phyloP scores from a whole-genome alignment of 2,888 invertebrate species.

The Boloria euphrosyne region DNA sequence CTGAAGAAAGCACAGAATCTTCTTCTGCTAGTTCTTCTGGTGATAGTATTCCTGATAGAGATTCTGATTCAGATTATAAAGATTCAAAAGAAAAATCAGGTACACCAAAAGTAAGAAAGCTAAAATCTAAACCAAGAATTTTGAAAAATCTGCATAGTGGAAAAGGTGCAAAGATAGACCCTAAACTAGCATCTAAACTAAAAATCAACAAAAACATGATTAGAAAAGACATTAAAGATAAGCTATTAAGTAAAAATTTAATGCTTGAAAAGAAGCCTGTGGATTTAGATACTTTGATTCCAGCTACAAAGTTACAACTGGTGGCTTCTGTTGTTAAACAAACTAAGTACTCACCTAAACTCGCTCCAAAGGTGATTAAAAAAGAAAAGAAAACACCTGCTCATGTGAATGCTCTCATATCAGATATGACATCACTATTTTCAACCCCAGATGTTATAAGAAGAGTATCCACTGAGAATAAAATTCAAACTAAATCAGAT shows the following conservation, averaged over 20 bases:
- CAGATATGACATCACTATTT: conserved; percentile 87
- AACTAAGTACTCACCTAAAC: conserved; percentile 73
- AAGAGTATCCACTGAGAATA: conserved; percentile 82
- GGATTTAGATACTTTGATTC: conserved; percentile 44
- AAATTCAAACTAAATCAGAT: conserved; percentile 72
- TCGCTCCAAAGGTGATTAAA: conserved; percentile 60
- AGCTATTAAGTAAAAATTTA: conserved; percentile 58
- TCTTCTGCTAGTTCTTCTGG: conserved; percentile 75
- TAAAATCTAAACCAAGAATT: conserved; percentile 69
- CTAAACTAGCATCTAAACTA: conserved; percentile 60
- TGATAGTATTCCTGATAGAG: conserved; percentile 83
- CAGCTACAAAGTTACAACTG: conserved; percentile 49
- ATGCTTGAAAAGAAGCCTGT: conserved; percentile 53
- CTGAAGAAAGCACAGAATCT: conserved; percentile 78
- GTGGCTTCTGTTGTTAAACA: conserved; percentile 49
- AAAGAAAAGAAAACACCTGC: conserved; percentile 84
- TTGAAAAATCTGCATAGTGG: conserved; percentile 55
- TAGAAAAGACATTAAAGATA: conserved; percentile 68
- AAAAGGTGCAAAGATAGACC: conserved; percentile 58
- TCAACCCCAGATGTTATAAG: conserved; percentile 90
- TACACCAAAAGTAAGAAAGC: conserved; percentile 57
- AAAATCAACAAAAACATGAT: conserved; percentile 59
- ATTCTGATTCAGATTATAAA: conserved; percentile 84
- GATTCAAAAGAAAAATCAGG: conserved; percentile 68
- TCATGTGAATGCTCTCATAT: conserved; percentile 78